Percentiles rank a stretch among this genome's conserved stretches.
phyloP scores from a whole-genome alignment of 2,888 invertebrate species.

The Craniophora ligustri region DNA sequence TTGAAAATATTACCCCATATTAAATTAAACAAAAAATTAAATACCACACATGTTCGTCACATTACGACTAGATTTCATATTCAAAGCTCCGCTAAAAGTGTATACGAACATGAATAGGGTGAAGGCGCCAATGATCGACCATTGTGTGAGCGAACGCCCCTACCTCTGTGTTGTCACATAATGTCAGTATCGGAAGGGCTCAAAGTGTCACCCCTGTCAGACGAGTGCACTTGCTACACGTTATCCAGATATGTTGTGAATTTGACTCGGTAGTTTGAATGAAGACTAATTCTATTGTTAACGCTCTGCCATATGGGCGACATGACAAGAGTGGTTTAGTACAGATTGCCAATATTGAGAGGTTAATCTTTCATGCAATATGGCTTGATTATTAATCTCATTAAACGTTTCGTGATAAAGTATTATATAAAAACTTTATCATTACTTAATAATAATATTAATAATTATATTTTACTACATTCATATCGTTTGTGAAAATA shows the following conservation, averaged over 20 bases:
- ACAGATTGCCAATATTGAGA: constrained; percentile 67
- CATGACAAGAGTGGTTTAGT: constrained; percentile 77
- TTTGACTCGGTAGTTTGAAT: constrained; percentile 84
- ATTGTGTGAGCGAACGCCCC: constrained; percentile 79
- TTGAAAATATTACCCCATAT: not conserved
- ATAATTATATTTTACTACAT: too few relatives aligned
- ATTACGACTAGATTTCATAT: constrained; percentile 51
- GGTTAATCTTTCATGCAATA: constrained; percentile 39
- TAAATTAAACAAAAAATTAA: constrained; percentile 21
- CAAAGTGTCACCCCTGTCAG: constrained; percentile 83
- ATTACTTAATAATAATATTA: too few relatives aligned
- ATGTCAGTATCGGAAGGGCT: constrained; percentile 86
- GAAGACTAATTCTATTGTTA: constrained; percentile 87
- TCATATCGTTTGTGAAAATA: too few relatives aligned
- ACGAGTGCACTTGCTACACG: constrained; percentile 85
- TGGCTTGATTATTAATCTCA: constrained; percentile 43
- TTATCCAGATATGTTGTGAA: constrained; percentile 81
- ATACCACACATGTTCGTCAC: constrained; percentile 49
- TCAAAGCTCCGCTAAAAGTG: constrained; percentile 56
- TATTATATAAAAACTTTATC: too few relatives aligned
- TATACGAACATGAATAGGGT: constrained; percentile 69
- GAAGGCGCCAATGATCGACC: constrained; percentile 76
- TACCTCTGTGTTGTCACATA: constrained; percentile 80
- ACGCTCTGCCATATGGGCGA: constrained; percentile 81
- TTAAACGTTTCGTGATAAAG: constrained; percentile 4